Evolutionary conservation across 2,888 invertebrate species (phyloP), one percentile per base, ranked within the genome.

Genomic region (Noctuana brunneofusca): DNA sequence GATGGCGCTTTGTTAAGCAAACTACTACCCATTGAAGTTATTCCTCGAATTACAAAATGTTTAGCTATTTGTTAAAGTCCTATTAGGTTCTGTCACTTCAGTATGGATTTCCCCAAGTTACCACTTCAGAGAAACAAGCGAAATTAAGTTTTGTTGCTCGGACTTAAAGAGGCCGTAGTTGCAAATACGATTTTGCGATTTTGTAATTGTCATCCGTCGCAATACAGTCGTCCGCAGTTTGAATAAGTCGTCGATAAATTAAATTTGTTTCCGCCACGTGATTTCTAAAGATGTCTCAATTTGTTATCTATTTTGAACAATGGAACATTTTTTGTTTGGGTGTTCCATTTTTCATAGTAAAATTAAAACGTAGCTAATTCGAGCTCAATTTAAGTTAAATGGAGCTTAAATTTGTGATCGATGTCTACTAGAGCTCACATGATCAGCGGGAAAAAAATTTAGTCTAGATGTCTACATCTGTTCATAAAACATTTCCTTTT

Each of bases 61-160:
- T 91, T 90, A 87, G 87, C 84, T 88, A 90, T 91, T 90, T 90
- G 90, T 91, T 89, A 89, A 87, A 89, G 77, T 87, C 84, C 86
- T 84, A 90, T 91, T 90, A 89, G 83, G 87, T 83, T 86, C 79
- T 66, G 88, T 87, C 88, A 87, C 85, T 85, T 84, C 78, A 75
- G 78, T 76, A 75, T 76, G 74, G 75, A 74, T 70, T 75, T 73
- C 66, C 68, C 83, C 78, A 84, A 76, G 48, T 74, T 75, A n/a
- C 62, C 4, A 2, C 0, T 20, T 12, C 22, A 22, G 54, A 20
- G 0, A 27, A 6, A n/a, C 60, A 69, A 65, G 43, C 32, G n/a
- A 78, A 64, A 71, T 59, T 72, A 16, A 58, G 65, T 77, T 69
- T 64, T 82, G 72, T 0, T 0, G n/a, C 27, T 3, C 0, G 1